Evolutionary conservation across 2,888 invertebrate species (phyloP).

Genomic region (Taphrorychus bicolor): DNA sequence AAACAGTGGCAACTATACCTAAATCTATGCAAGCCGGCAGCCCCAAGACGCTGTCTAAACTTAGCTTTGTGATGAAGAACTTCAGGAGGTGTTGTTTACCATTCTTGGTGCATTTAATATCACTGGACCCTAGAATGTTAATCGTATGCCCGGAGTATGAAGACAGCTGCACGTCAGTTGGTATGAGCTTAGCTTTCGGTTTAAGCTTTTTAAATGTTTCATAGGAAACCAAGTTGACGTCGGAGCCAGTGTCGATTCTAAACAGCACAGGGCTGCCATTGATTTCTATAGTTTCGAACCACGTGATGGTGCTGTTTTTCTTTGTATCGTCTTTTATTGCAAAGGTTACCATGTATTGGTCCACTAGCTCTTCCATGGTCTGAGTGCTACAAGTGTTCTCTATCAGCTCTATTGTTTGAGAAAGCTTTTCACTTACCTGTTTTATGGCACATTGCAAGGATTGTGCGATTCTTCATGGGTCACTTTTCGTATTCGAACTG

Average conservation of each 20-base stretch:
- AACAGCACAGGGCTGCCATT: neutral
- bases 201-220: conserved; percentile 14
- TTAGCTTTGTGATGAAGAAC: conserved; percentile 12
- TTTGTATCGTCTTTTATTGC: conserved; percentile 8
- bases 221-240: conserved; percentile 13
- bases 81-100: conserved; percentile 2
- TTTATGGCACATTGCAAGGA: neutral
- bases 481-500: neutral
- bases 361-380: no score
- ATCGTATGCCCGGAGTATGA: conserved; percentile 15
- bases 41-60: conserved; percentile 11
- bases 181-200: conserved; percentile 8
- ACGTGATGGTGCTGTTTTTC: neutral
- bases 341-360: conserved; percentile 4
- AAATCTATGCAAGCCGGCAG: conserved; percentile 16
- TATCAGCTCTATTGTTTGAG: neutral
- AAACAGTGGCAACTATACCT: conserved; percentile 9
- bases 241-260: conserved; percentile 17
- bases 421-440: neutral
- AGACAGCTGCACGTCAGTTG: neutral
- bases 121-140: conserved; percentile 10
- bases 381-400: no score
- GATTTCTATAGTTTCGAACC: conserved; percentile 15
- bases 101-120: conserved; percentile 14
- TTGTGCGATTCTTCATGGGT: neutral